phyloP scores from a whole-genome alignment of 2,797 vertebrate species.

The Pangasius larnaudii region DNA sequence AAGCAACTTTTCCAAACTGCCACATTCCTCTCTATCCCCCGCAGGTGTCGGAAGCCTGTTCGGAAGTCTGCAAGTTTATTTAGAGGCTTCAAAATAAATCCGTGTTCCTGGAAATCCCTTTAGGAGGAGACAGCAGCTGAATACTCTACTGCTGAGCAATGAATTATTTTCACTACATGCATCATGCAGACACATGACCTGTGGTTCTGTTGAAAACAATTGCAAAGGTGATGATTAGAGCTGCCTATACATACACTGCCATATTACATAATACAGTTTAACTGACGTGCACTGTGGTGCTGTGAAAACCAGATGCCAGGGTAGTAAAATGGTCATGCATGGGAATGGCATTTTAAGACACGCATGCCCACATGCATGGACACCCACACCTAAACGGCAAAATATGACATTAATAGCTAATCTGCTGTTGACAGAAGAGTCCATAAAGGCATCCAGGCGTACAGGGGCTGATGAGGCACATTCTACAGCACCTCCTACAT shows the following conservation, averaged over 20 bases:
- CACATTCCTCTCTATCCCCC: neutral
- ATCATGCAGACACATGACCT: neutral
- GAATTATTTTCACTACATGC: constrained; percentile 39
- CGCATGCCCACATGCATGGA: neutral
- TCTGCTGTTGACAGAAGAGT: constrained; percentile 22
- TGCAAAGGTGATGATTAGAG: constrained; percentile 5
- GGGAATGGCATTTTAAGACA: constrained; percentile 3
- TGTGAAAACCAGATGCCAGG: neutral
- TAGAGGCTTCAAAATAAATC: constrained; percentile 18
- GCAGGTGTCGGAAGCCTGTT: constrained; percentile 20
- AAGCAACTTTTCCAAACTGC: constrained; percentile 23
- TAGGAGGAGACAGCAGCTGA: constrained; percentile 46
- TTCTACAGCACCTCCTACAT: constrained; percentile 48
- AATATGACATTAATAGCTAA: constrained; percentile 15
- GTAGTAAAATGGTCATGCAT: neutral
- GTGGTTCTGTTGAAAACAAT: neutral
- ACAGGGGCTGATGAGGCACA: constrained; percentile 41
- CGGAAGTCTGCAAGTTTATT: constrained; percentile 19
- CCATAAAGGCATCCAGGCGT: constrained; percentile 18
- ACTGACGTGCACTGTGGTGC: neutral
- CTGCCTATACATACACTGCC: neutral
- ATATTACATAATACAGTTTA: neutral
- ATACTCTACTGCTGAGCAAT: constrained; percentile 46
- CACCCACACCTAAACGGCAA: neutral
- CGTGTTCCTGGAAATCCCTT: constrained; percentile 41